phyloP scores from a whole-genome alignment of 2,888 invertebrate species.

The Latrodectus elegans region DNA sequence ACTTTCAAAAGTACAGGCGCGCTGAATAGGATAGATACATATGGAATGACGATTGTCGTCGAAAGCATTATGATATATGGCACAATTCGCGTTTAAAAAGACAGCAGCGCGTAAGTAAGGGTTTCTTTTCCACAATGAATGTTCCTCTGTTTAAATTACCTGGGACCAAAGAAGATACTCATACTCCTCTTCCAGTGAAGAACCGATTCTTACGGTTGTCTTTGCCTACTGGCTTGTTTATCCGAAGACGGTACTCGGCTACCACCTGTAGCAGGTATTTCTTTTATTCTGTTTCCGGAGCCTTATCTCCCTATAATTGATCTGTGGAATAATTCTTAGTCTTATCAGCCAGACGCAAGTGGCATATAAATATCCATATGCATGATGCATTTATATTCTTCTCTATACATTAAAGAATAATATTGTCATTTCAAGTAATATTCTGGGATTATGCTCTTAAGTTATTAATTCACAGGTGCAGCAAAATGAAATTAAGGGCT shows the following conservation, averaged over 20 bases:
- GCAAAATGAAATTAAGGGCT: too few relatives aligned
- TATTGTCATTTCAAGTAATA: too few relatives aligned
- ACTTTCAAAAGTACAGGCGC: background rate
- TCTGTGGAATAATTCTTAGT: too few relatives aligned
- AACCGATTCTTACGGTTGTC: constrained; percentile 14
- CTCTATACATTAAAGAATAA: too few relatives aligned
- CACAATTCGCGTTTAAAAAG: background rate
- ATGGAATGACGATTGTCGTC: background rate
- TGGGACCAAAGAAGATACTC: constrained; percentile 22
- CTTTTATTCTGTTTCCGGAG: background rate
- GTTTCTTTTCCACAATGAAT: constrained; percentile 3
- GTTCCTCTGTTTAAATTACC: background rate
- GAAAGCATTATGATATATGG: background rate
- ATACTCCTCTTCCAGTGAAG: constrained; percentile 21
- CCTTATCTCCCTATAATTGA: too few relatives aligned
- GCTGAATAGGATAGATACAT: background rate
- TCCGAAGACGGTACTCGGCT: constrained; percentile 20
- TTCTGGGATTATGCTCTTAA: too few relatives aligned
- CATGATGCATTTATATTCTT: too few relatives aligned
- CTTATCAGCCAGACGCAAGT: too few relatives aligned
- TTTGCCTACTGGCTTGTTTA: constrained; percentile 18
- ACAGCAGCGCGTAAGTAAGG: background rate
- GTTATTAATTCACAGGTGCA: too few relatives aligned
- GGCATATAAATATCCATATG: too few relatives aligned
- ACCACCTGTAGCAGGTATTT: constrained; percentile 38